Percentiles rank a stretch among this genome's conserved stretches.
phyloP scores from a whole-genome alignment of 1,140 invertebrate species.

The Zaprionus ornatus region DNA sequence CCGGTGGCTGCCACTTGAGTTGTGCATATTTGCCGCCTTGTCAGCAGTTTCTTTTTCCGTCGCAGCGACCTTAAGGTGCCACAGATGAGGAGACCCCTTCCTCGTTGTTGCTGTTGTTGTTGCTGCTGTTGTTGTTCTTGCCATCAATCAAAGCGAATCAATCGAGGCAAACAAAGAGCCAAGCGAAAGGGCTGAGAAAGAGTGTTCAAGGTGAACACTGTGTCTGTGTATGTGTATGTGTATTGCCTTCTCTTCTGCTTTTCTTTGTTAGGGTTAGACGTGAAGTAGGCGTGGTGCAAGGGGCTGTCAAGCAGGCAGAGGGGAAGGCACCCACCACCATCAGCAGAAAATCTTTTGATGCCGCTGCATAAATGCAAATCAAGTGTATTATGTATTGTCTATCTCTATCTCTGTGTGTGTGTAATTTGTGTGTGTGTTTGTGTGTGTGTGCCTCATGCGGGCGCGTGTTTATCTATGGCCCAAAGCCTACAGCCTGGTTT shows the following conservation, averaged over 20 bases:
- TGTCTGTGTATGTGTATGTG: not conserved
- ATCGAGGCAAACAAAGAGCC: slow-evolving; percentile 26
- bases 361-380: slow-evolving; percentile 63
- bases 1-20: slow-evolving; percentile 13
- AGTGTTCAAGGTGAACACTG: slow-evolving; percentile 37
- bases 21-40: slow-evolving; percentile 27
- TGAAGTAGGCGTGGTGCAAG: not conserved
- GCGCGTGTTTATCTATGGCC: slow-evolving; percentile 74
- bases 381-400: slow-evolving; percentile 18
- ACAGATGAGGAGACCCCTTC: slow-evolving; percentile 9
- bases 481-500: slow-evolving; percentile 28
- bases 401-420: slow-evolving; percentile 2
- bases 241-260: not conserved
- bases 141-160: slow-evolving; percentile 45
- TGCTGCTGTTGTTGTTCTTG: not conserved
- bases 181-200: slow-evolving; percentile 3
- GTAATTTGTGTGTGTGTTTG: not conserved
- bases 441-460: slow-evolving; percentile 35
- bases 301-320: not conserved
- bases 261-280: not conserved
- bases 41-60: slow-evolving; percentile 29
- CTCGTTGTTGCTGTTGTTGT: not conserved
- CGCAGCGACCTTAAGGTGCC: slow-evolving; percentile 30
- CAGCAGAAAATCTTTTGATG: slow-evolving; percentile 55
- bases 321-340: not conserved